Conservation (phyloP, 2,888 invertebrate genomes). For the Macrostomum cliftonense region DNA sequence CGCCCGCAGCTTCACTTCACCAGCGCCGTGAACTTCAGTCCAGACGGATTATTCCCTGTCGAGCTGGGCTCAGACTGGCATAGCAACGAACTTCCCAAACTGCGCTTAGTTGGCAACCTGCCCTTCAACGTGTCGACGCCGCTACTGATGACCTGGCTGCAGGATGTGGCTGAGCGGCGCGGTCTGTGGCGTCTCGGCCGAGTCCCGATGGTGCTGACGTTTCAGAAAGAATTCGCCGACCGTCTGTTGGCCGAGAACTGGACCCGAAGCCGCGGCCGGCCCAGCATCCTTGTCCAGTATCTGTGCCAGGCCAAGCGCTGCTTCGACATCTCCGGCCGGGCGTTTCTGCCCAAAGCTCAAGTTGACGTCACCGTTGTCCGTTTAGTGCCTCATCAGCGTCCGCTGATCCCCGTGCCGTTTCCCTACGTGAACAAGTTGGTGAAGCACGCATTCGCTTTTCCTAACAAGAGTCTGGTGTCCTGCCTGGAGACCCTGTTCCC, state of each 20-base stretch:
- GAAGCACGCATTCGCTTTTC: conserved; percentile 63
- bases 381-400: conserved; percentile 56
- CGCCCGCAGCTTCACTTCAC: no score
- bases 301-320: conserved; percentile 63
- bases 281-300: conserved; percentile 84
- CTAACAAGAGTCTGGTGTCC: conserved; percentile 50
- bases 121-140: conserved; percentile 89
- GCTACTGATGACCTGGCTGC: conserved; percentile 67
- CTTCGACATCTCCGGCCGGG: conserved; percentile 62
- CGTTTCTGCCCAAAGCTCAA: conserved; percentile 75
- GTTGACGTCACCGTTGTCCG: conserved; percentile 89
- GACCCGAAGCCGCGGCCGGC: conserved; percentile 55
- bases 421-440: conserved; percentile 68
- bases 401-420: conserved; percentile 58
- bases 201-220: conserved; percentile 71
- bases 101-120: conserved; percentile 55
- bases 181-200: conserved; percentile 49
- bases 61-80: conserved; percentile 26
- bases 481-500: conserved; percentile 51
- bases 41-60: conserved; percentile 20
- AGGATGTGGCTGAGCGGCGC: conserved; percentile 53
- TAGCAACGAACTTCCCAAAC: conserved; percentile 28
- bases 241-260: conserved; percentile 59
- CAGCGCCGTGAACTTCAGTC: no score
- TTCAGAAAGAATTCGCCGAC: conserved; percentile 90